These are phyloP conservation scores for Parazoanthus atlanticus DNA, from an alignment of 92 coral and sea anemone genomes.

Conservation along the genomic window DNA sequence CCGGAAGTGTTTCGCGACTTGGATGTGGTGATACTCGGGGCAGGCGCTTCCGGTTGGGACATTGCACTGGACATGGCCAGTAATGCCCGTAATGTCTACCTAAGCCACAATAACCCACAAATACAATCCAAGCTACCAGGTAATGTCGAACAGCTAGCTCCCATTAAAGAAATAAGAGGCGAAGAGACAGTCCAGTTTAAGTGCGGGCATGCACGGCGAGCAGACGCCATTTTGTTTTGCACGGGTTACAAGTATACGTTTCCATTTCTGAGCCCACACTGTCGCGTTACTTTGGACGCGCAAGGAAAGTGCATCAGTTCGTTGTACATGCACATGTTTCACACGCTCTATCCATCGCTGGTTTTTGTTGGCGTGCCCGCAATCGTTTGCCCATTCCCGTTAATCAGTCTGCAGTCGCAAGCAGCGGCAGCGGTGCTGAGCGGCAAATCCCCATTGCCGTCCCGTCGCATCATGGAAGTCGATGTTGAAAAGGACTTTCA, in stretches of 20 bases:
- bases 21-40: slow-evolving; percentile 81
- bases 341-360: slow-evolving; percentile 66
- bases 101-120: slow-evolving; percentile 64
- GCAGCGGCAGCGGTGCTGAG: slow-evolving; percentile 64
- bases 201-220: slow-evolving; percentile 54
- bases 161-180: slow-evolving; percentile 48
- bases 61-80: slow-evolving; percentile 68
- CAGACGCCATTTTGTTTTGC: slow-evolving; percentile 76
- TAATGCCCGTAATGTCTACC: slow-evolving; percentile 66
- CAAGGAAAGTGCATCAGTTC: slow-evolving; percentile 67
- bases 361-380: slow-evolving; percentile 77
- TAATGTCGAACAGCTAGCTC: slow-evolving; percentile 59
- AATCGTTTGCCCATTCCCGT: slow-evolving; percentile 81
- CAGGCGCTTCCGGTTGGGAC: slow-evolving; percentile 81
- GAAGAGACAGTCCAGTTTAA: slow-evolving; percentile 70
- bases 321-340: slow-evolving; percentile 80
- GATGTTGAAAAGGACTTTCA: slow-evolving; percentile 71
- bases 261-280: slow-evolving; percentile 74
- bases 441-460: slow-evolving; percentile 65
- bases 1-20: slow-evolving; percentile 68
- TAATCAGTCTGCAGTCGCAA: slow-evolving; percentile 74
- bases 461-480: slow-evolving; percentile 66
- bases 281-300: slow-evolving; percentile 56
- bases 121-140: slow-evolving; percentile 57
- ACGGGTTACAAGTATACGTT: slow-evolving; percentile 84